phyloP scores from a whole-genome alignment of 2,888 invertebrate genomes.

The Scaptomyza caliginosa region DNA sequence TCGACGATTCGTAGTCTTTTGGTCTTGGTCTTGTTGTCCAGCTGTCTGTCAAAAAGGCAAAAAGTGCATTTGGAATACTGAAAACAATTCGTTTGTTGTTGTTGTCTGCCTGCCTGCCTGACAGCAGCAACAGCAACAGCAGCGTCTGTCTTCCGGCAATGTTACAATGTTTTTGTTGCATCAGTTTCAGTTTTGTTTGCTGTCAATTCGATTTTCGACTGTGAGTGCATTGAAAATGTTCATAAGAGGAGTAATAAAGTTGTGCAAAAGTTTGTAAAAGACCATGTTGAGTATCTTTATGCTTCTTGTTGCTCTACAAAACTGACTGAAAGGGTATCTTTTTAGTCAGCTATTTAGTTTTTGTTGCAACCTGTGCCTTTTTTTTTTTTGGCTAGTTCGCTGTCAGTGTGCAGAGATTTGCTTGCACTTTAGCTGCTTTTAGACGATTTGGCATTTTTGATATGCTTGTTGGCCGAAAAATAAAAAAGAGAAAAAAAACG shows the following conservation, averaged over 20 bases:
- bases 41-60: constrained; percentile 70
- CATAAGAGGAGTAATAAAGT: neutral
- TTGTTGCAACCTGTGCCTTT: neutral
- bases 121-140: neutral
- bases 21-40: constrained; percentile 8
- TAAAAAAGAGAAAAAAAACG: neutral
- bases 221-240: neutral
- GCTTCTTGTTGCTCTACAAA: too few relatives aligned
- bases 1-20: constrained; percentile 1
- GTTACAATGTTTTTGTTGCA: constrained; percentile 73
- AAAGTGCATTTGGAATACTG: constrained; percentile 66
- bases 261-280: neutral
- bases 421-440: constrained; percentile 8
- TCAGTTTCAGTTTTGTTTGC: constrained; percentile 61
- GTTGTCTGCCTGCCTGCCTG: constrained; percentile 6
- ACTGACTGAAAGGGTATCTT: constrained; percentile 1
- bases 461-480: constrained; percentile 20
- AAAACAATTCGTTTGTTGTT: constrained; percentile 64
- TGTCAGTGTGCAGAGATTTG: constrained; percentile 32
- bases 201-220: constrained; percentile 43
- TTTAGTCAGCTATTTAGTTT: neutral
- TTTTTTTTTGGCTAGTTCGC: constrained; percentile 4
- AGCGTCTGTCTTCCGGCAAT: constrained; percentile 73
- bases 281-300: too few relatives aligned
- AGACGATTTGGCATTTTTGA: constrained; percentile 15